Evolutionary conservation across 2,888 invertebrate genomes (phyloP), one percentile per base, ranked within the genome.

Genomic region (Acanthosepion esculentum): DNA sequence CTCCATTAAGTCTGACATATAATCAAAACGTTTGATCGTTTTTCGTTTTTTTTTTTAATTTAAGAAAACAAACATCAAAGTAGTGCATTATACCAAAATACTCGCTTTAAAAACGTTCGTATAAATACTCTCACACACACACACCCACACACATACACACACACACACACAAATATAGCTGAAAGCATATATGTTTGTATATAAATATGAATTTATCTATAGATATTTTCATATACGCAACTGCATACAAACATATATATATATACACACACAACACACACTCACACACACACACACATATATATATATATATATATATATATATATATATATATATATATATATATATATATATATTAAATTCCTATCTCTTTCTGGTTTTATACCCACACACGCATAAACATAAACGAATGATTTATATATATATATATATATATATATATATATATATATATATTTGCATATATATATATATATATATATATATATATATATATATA

Each of bases 41-140:
- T 33, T 78, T 78, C 15, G 50, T 64, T 64, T 78, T n/a, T n/a
- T n/a, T 78, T 78, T 78, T n/a, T 78, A 78, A 78, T 78, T 78
- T 78, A 78, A n/a, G 78, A 78, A 59, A 59, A 59, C 59, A 59
- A 78, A 78, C 78, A 78, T 78, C 78, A 78, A 78, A 78, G n/a
- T 33, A 4, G 78, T 5, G n/a, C n/a, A 78, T n/a, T 78, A 78
- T 78, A 33, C n/a, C n/a, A n/a, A 59, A 59, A 59, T 59, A 59
- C 59, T 59, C 59, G 20, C 59, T 59, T 55, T 59, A 20, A 59
- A 59, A 59, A 59, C 59, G 10, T 5, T 5, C 55, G n/a, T 78
- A 78, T 78, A 8, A 10, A n/a, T n/a, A 78, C n/a, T n/a, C 18
- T n/a, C 10, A n/a, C 12, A n/a, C 18, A 78, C 15, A 78, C 18